Percentiles rank a stretch among this genome's conserved stretches.
Evolutionary conservation across 2,888 invertebrate genomes (phyloP).

Genomic region (Endomychus coccineus): DNA sequence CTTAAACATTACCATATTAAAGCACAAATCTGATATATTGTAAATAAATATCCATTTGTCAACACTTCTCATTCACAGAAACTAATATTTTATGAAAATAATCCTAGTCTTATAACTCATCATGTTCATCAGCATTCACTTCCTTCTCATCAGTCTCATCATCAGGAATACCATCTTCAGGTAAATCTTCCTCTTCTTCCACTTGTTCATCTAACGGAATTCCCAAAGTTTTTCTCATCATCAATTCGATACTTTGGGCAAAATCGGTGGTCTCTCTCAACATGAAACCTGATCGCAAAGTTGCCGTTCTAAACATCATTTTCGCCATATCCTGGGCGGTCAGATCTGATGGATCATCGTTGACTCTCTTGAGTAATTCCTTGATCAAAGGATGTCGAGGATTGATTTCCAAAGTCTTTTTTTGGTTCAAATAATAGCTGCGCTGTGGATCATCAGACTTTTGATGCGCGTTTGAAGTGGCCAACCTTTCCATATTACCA

Average conservation of each 20-base stretch:
- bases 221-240: slow-evolving; percentile 77
- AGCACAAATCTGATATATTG: no score
- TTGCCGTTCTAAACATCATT: slow-evolving; percentile 89
- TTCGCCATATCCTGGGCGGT: slow-evolving; percentile 76
- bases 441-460: slow-evolving; percentile 89
- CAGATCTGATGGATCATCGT: slow-evolving; percentile 67
- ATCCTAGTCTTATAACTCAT: slow-evolving; percentile 61
- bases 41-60: no score
- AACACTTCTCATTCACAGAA: no score
- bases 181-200: slow-evolving; percentile 44
- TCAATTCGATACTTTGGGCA: slow-evolving; percentile 81
- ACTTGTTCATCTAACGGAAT: slow-evolving; percentile 65
- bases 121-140: slow-evolving; percentile 45
- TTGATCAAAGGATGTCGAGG: slow-evolving; percentile 93
- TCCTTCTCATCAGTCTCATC: slow-evolving; percentile 42
- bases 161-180: slow-evolving; percentile 42
- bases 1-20: no score
- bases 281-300: slow-evolving; percentile 89
- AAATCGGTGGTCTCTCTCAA: slow-evolving; percentile 80
- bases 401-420: slow-evolving; percentile 96
- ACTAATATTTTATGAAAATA: no score
- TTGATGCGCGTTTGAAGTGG: slow-evolving; percentile 92
- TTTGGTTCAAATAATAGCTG: slow-evolving; percentile 83
- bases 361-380: slow-evolving; percentile 79
- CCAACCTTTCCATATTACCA: slow-evolving; percentile 97